These are phyloP conservation scores for Apaloderma vittatum DNA, from an alignment of 2,113 vertebrate genomes.

Conservation along the genomic window DNA sequence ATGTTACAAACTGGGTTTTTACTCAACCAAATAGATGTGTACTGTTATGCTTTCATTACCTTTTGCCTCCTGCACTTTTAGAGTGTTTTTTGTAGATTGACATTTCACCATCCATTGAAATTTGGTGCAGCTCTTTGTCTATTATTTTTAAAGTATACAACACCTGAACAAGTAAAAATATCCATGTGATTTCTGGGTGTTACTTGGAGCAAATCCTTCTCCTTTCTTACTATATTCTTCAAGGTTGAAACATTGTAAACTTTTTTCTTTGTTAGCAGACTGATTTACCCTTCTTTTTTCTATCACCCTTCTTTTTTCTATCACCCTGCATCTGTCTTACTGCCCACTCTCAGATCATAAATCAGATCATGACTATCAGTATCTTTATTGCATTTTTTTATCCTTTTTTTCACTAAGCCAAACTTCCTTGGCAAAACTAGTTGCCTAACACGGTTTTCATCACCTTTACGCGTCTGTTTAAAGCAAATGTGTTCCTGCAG, in stretches of 20 bases:
- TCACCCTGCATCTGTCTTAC: not conserved
- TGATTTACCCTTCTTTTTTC: not conserved
- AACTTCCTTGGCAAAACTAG: not conserved
- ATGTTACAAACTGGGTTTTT: not conserved
- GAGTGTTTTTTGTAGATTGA: not conserved
- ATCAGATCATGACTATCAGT: not conserved
- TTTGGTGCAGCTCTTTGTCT: not conserved
- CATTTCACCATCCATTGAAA: not conserved
- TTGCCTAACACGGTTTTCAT: not conserved
- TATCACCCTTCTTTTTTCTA: not conserved
- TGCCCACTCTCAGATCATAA: not conserved
- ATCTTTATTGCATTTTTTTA: not conserved
- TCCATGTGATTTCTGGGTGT: not conserved
- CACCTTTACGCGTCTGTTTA: not conserved
- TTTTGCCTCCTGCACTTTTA: not conserved
- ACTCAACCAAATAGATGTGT: not conserved
- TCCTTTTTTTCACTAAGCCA: not conserved
- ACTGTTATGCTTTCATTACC: not conserved
- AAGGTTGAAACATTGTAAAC: not conserved
- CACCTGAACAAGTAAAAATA: not conserved
- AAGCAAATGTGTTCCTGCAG: not conserved
- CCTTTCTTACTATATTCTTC: not conserved
- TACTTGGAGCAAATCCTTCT: not conserved
- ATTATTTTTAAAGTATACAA: not conserved
- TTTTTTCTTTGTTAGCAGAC: not conserved